Evolutionary conservation across 2,888 invertebrate genomes (phyloP).

Genomic region (Dicycla oo): DNA sequence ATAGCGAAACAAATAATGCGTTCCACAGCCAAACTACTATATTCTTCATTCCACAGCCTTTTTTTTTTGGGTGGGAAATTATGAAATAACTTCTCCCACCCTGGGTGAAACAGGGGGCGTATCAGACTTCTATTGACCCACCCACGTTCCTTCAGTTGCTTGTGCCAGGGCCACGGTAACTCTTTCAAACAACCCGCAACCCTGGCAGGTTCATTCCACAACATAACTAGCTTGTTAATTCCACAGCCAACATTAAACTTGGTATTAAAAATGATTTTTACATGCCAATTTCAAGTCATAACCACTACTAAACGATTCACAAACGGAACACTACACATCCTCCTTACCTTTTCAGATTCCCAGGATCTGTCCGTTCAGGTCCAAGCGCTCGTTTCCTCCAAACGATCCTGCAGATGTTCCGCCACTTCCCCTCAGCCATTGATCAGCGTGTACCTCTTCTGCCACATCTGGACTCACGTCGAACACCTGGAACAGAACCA

Average conservation of each 20-base stretch:
- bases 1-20: neutral
- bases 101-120: no score
- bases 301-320: neutral
- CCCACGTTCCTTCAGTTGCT: no score
- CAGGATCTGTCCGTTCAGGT: constrained; percentile 71
- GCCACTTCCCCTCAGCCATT: constrained; percentile 81
- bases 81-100: no score
- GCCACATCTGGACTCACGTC: constrained; percentile 70
- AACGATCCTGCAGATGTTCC: constrained; percentile 70
- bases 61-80: no score
- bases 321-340: neutral
- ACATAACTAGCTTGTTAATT: neutral
- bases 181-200: no score
- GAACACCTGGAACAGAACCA: constrained; percentile 51
- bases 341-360: constrained; percentile 77
- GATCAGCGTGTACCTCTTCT: constrained; percentile 69
- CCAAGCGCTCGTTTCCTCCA: constrained; percentile 73
- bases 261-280: no score
- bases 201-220: no score
- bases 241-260: neutral
- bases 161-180: no score
- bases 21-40: neutral
- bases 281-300: neutral
- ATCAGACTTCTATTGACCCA: no score
- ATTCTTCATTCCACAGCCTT: neutral